Evolutionary conservation across 2,113 vertebrate species (phyloP), one percentile per base, ranked within the genome.

Genomic region (Grus americana): DNA sequence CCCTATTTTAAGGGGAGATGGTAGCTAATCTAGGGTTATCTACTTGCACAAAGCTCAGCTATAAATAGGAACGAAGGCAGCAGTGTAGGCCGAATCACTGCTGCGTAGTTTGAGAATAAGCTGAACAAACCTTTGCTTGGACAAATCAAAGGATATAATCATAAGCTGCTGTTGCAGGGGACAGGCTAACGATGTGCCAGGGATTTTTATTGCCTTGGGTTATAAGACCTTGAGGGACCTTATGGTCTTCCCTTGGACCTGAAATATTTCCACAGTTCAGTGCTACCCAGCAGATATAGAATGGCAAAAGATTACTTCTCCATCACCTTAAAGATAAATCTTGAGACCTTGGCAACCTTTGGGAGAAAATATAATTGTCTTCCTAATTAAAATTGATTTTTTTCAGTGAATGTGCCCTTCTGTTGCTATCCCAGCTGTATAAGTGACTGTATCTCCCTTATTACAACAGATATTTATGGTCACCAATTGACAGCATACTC

Each of bases 361-460:
- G 95, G 92, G 93, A 92, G 90, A 93, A 96, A 97, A 96, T 93
- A 97, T 97, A 98, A 97, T 97, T 97, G 96, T 97, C 96, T 97
- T 97, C 94, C 97, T 98, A 98, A 98, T 97, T 97, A 97, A 97
- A 97, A 97, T 98, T 97, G 97, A 98, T 97, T 97, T 98, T 97
- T 96, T 87, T 72, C 93, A 47, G 93, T 79, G 93, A 97, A 88
- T 95, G 95, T 96, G 91, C 96, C 95, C 89, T 97, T 97, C 96
- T 88, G 10, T 84, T 91, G 80, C 91, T 92, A 91, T 94, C 91
- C 93, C 79, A 84, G 91, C 74, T 92, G 70, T 91, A 90, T 73
- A 96, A 93, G 70, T 94, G 93, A 88, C 89, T 92, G 75, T 96
- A 86, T 71, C 66, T 96, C 73, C 78, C 91, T 95, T 96, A 94